Evolutionary conservation across 2,113 vertebrate genomes (phyloP).

Genomic region (Ammospiza nelsoni): DNA sequence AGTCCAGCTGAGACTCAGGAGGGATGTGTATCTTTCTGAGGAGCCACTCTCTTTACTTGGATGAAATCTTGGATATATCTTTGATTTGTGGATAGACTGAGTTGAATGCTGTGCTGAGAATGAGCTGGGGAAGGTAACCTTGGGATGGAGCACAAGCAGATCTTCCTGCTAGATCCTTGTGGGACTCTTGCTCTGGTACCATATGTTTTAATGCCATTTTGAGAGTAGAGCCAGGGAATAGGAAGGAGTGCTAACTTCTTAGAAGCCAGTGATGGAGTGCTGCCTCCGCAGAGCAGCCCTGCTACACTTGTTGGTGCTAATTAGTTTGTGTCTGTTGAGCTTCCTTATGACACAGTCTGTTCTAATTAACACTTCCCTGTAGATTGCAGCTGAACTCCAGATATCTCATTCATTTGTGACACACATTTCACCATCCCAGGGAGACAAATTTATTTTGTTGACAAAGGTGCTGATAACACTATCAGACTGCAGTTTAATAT

Average conservation of each 20-base stretch:
- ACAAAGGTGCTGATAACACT: conserved; percentile 14
- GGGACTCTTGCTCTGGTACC: neutral
- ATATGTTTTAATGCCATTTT: conserved; percentile 29
- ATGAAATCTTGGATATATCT: neutral
- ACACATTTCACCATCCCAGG: conserved; percentile 10
- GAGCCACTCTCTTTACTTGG: neutral
- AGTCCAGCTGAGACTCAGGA: neutral
- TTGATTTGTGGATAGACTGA: neutral
- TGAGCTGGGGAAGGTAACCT: neutral
- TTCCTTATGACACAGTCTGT: conserved; percentile 36
- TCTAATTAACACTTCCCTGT: conserved; percentile 56
- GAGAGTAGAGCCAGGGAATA: neutral
- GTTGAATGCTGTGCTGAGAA: neutral
- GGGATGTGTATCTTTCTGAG: neutral
- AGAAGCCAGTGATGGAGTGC: neutral
- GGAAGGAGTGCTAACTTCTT: neutral
- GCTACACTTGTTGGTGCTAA: conserved; percentile 23
- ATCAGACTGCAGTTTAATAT: neutral
- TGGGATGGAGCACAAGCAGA: neutral
- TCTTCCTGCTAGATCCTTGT: neutral
- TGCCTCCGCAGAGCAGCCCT: neutral
- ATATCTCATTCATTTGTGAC: conserved; percentile 57
- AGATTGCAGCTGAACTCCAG: conserved; percentile 47
- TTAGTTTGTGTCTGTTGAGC: conserved; percentile 46
- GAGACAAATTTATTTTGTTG: conserved; percentile 47